Evolutionary conservation across 2,113 vertebrate genomes (phyloP), one percentile per base, ranked within the genome.

Genomic region (Choloepus hoffmanni): DNA sequence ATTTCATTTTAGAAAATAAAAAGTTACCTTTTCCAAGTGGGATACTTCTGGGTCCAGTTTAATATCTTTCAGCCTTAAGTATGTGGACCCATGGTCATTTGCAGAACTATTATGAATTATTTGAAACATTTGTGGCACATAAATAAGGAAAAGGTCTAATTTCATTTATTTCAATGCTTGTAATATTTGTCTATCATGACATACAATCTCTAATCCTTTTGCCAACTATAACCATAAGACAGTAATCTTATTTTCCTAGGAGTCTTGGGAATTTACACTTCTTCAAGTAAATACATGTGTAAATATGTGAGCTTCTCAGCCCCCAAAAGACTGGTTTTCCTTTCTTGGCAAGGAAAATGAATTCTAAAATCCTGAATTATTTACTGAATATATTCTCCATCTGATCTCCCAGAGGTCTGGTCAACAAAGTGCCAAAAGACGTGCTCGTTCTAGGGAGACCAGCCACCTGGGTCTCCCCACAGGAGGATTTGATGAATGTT

Each of bases 321-420:
- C 83, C 85, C 74, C 65, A 40, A 67, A 96, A 95, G 91, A 50
- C 65, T 92, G 94, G 70, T 95, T 95, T 97, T 97, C 76, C 43
- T 95, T 92, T 96, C 84, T 96, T 97, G 97, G 95, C 96, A 96
- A 92, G 55, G 67, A 11, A 81, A 82, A 88, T 89, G 48, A 96
- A 96, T 96, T 93, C 72, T 96, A 81, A 92, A 95, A 89, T 93
- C 60, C n/a, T 94, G 94, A 96, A 74, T 97, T 84, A 95, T 83
- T 93, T 96, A 93, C 81, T 28, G 43, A 96, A 26, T 77, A 58
- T 85, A 45, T 14, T 95, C 83, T 93, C 60, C 43, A 89, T 94
- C 90, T 82, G 40, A 73, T 95, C 30, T 94, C 90, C 87, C 93
- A 96, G 87, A 89, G 81, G 67, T 83, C 92, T 92, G 68, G 85